Base-by-base conservation (phyloP, 2,888 invertebrate genomes). In the Athripsodes cinereus region DNA sequence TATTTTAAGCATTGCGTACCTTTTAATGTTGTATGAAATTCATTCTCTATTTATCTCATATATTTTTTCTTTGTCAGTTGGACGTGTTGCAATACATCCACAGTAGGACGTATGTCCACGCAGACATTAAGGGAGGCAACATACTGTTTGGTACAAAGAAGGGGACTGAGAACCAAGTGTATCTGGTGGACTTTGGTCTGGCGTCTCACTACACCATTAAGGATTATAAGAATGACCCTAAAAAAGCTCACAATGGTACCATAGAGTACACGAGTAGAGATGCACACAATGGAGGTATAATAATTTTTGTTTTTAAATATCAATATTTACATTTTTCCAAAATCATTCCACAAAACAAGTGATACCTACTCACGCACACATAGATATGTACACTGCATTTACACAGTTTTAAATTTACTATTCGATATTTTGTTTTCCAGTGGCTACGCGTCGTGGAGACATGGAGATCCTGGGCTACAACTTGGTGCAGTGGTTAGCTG, bases 221-320 rank as follows among this genome's bases (percentile, higher is more conserved):
- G 67, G 87, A 87, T 58, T 94, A 90, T 70, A 92, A 91, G 70
- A 86, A 89, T 0, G 92, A 97, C 74, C 90, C 92, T 0, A 91
- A 91, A 66, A 89, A 87, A 70, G 95, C 94, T 62, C 97, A 99
- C 70, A 92, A 99, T 72, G 99, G 99, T 0, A 99, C 99, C 0
- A 89, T 96, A 61, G 96, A 98, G 69, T 99, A 95, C 70, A 92
- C 96, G 0, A 96, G 96, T 65, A 78, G 93, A 60, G 99, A 99
- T 80, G 96, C 96, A 2, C 99, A 99, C 75, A 81, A 87, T 65
- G 98, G 98, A 75, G 87, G 88, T 82, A 72, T 69, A 65, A 16
- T 34, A 8, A 26, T 26, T 26, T 26, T 6, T 26, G 3, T n/a
- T n/a, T n/a, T n/a, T n/a, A n/a, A n/a, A n/a, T n/a, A n/a, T n/a